phyloP scores from a whole-genome alignment of 2,888 invertebrate species.

The Petrolisthes cinctipes region DNA sequence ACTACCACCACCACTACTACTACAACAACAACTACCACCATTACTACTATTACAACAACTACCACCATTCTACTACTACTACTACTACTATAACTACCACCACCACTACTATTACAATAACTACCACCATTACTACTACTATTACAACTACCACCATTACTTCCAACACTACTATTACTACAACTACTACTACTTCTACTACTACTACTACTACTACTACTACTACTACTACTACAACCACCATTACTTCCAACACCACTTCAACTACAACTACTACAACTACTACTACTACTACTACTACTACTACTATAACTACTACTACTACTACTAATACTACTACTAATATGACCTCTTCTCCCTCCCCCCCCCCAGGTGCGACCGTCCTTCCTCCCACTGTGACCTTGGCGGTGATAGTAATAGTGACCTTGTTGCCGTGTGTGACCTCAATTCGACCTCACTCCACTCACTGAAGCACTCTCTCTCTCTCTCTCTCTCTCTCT shows the following conservation, averaged over 20 bases:
- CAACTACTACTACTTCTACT: not conserved
- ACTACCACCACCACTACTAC: not conserved
- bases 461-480: not conserved
- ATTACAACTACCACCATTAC: too few relatives aligned
- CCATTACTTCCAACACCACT: not conserved
- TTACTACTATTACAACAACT: not conserved
- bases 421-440: not conserved
- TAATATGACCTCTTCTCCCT: not conserved
- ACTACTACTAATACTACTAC: too few relatives aligned
- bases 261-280: not conserved
- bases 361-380: not conserved
- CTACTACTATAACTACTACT: not conserved
- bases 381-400: not conserved
- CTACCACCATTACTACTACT: not conserved
- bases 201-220: slow-evolving; percentile 1
- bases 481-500: not conserved
- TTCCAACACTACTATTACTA: not conserved
- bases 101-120: not conserved
- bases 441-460: not conserved
- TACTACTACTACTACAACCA: not conserved
- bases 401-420: not conserved
- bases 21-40: not conserved
- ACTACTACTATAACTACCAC: not conserved
- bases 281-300: not conserved
- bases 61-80: too few relatives aligned